Base-by-base conservation (phyloP, 64 coral and sea anemone genomes). In the Trachythela sp. region DNA sequence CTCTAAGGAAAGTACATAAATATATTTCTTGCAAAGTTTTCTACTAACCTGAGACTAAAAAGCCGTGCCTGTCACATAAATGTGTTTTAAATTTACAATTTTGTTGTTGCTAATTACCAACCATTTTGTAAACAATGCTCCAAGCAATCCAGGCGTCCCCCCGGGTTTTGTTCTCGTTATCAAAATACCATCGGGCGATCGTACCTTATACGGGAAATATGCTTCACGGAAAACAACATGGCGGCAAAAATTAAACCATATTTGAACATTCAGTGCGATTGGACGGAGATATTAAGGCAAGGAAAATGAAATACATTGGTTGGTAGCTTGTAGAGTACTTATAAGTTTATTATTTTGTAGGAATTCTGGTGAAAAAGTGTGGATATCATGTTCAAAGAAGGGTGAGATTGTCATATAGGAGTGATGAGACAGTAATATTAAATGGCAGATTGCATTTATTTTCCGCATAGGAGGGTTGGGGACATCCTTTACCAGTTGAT, bases 231-330 rank as follows among this genome's bases (percentile, higher is more conserved):
- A 64, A n/a, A 4, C 31, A 80, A 80, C 2, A 80, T 80, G 75
- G 75, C 75, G 75, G 75, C 1, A 1, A 80, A 5, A 80, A 14
- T 36, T 35, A 30, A 80, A 18, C 3, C 95, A 36, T 88, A 85
- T 43, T 70, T 97, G 42, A 90, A 75, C 49, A 89, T 97, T 41
- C 95, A 97, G 45, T 90, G 88, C 37, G 92, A 97, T 30, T 97
- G 95, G 95, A 97, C 89, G 41, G 88, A 94, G 24, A 85, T 92
- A 32, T 64, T 97, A 6, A 94, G 95, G 95, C 94, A 39, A 80
- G 75, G 75, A 39, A 18, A 80, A 22, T 15, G 9, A 80, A 20
- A 36, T 38, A 37, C 5, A 36, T 36, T 35, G 30, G 32, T 37
- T 36, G 15, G 42, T 80, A 36, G 35, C 31, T 36, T 29, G 30